Conservation (phyloP, 2,113 vertebrate genomes). For the Ciconia maguari region DNA sequence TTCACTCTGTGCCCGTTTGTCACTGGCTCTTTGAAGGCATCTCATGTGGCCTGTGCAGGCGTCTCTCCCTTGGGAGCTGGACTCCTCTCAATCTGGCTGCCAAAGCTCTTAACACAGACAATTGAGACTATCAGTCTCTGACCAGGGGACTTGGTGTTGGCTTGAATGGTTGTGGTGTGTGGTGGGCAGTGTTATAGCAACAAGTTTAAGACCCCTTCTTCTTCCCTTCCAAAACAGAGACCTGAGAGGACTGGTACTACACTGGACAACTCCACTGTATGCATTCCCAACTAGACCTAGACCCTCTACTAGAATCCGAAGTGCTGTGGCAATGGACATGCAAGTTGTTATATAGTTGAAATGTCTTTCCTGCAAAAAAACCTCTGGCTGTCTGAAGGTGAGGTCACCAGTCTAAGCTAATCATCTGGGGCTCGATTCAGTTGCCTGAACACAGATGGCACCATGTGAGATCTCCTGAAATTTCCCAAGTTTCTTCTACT, state of each 20-base stretch:
- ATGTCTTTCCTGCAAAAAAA: not conserved
- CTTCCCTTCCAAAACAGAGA: not conserved
- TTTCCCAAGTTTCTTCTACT: not conserved
- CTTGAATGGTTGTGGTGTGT: not conserved
- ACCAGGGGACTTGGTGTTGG: not conserved
- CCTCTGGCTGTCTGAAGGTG: not conserved
- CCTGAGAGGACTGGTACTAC: not conserved
- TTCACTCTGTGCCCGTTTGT: not conserved
- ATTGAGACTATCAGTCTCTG: not conserved
- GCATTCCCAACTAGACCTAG: not conserved
- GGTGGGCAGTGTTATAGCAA: not conserved
- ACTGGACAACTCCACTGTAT: accelerated
- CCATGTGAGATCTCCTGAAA: not conserved
- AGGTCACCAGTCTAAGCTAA: not conserved
- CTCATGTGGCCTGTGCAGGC: not conserved
- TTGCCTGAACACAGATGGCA: not conserved
- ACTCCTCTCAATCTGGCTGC: not conserved
- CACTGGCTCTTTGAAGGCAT: not conserved
- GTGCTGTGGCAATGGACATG: not conserved
- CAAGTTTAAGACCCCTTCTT: not conserved
- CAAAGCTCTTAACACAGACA: not conserved
- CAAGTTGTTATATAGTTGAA: not conserved
- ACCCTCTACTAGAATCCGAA: too few species aligned
- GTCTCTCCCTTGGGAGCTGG: not conserved
- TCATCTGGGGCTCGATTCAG: not conserved